phyloP scores from a whole-genome alignment of 2,888 invertebrate species.

The Stictocephala bisonia region DNA sequence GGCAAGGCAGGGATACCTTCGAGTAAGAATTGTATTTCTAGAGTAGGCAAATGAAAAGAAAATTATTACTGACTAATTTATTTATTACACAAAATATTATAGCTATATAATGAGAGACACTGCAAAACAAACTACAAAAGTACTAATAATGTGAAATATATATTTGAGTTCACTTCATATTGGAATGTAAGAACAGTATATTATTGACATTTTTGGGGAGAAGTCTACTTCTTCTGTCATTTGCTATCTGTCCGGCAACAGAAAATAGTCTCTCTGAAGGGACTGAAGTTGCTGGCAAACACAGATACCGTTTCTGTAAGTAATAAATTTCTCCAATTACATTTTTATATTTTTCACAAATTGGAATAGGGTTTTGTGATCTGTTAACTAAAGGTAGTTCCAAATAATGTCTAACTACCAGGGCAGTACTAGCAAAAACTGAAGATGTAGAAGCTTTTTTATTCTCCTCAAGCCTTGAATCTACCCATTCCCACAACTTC shows the following conservation, averaged over 20 bases:
- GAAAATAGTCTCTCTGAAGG: conserved; percentile 7
- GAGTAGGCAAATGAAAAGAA: too few species aligned
- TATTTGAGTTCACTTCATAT: too few species aligned
- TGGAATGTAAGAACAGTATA: neutral
- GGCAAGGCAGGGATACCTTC: too few species aligned
- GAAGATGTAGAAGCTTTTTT: neutral
- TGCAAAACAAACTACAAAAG: too few species aligned
- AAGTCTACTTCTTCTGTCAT: neutral
- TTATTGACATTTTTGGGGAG: neutral
- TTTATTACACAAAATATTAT: too few species aligned
- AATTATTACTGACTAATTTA: too few species aligned
- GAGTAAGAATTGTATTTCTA: too few species aligned
- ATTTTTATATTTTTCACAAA: neutral
- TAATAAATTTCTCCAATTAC: neutral
- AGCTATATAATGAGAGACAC: too few species aligned
- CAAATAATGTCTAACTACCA: conserved; percentile 9
- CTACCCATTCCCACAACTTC: conserved; percentile 18
- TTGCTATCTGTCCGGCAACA: neutral
- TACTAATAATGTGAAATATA: too few species aligned
- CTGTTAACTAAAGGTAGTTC: conserved; percentile 14
- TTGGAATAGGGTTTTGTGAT: conserved; percentile 23
- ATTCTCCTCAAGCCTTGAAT: conserved; percentile 3
- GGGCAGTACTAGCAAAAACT: conserved; percentile 7
- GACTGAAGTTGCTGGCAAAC: conserved; percentile 19
- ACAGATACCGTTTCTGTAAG: neutral